A percentile compares a stretch with the other conserved stretches of the same genome.
Conservation (phyloP, 1,140 invertebrate species). For the Chlorops oryzae region DNA sequence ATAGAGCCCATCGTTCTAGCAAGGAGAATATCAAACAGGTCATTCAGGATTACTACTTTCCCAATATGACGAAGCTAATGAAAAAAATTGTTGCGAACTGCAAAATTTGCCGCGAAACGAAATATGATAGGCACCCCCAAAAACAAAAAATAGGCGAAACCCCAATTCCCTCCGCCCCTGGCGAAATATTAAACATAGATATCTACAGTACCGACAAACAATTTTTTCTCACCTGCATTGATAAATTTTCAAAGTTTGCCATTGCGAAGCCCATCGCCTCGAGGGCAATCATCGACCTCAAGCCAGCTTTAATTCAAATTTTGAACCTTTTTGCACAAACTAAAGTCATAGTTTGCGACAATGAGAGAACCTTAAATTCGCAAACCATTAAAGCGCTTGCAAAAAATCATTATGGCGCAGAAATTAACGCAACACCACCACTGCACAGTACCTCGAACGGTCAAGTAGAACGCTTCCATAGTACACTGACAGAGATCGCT, state of each 20-base stretch:
- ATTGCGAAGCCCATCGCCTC: too few relatives aligned
- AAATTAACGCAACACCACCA: neutral
- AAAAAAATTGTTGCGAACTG: too few relatives aligned
- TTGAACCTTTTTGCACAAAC: neutral
- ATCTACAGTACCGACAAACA: neutral
- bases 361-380: neutral
- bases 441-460: constrained; percentile 10
- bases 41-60: too few relatives aligned
- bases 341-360: neutral
- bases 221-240: too few relatives aligned
- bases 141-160: too few relatives aligned
- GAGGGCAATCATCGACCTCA: neutral
- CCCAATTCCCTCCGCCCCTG: too few relatives aligned
- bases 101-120: too few relatives aligned
- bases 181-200: neutral
- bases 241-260: too few relatives aligned
- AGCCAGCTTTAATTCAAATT: neutral
- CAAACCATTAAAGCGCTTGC: constrained; percentile 1
- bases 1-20: too few relatives aligned
- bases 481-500: neutral
- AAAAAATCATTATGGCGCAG: neutral
- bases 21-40: too few relatives aligned
- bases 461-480: constrained; percentile 5
- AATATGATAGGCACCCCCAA: too few relatives aligned
- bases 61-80: too few relatives aligned